phyloP scores from a whole-genome alignment of 2,797 vertebrate genomes.

The Sarcophilus harrisii region DNA sequence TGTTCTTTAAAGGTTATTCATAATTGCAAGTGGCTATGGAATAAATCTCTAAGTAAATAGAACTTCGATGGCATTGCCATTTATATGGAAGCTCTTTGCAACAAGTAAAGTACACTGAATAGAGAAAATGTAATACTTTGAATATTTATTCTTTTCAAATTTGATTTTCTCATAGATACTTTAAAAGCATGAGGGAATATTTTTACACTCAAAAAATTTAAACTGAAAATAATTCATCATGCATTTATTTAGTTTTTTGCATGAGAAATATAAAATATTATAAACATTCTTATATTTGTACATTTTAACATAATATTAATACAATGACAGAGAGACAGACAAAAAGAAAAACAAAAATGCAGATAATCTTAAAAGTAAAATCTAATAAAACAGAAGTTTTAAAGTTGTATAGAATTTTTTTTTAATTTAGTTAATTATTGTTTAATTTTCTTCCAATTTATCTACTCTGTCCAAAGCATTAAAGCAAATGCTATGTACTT shows the following conservation, averaged over 20 bases:
- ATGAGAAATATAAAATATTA: neutral
- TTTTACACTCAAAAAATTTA: neutral
- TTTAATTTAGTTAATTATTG: neutral
- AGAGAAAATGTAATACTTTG: neutral
- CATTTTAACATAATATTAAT: neutral
- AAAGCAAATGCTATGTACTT: neutral
- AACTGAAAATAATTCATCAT: neutral
- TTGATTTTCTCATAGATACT: neutral
- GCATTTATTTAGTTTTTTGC: neutral
- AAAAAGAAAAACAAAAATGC: neutral
- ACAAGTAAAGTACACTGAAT: neutral
- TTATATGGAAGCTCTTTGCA: slow-evolving; percentile 1
- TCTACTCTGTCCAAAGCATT: neutral
- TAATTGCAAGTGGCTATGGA: slow-evolving; percentile 60
- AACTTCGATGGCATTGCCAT: slow-evolving; percentile 4
- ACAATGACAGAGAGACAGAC: neutral
- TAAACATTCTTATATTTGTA: neutral
- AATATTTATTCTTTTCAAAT: neutral
- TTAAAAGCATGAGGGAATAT: slow-evolving; percentile 2
- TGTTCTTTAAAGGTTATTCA: slow-evolving; percentile 61
- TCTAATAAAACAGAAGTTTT: neutral
- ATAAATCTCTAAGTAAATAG: slow-evolving; percentile 62
- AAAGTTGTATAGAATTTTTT: neutral
- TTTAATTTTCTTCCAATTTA: neutral
- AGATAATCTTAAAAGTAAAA: neutral